Percentiles rank a stretch among this genome's conserved stretches.
These are phyloP conservation scores for Sarcophaga rosellei DNA, from an alignment of 2,888 invertebrate genomes.

Conservation along the genomic window DNA sequence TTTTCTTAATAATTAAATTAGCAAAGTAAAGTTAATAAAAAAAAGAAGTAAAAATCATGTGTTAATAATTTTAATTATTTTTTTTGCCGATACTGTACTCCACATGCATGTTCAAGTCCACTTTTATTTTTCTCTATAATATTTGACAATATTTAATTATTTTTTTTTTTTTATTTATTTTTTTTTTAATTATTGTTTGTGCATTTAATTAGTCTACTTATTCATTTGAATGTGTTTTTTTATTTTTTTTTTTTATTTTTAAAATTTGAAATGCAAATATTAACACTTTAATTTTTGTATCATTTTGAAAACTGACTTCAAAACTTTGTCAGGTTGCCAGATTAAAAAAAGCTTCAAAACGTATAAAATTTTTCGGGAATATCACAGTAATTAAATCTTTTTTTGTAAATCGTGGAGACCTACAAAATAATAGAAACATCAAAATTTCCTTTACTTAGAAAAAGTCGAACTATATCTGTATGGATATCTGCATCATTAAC, in stretches of 20 bases:
- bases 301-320: not conserved
- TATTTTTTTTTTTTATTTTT: not conserved
- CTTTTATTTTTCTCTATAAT: slow-evolving; percentile 6
- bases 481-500: too few relatives aligned
- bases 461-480: too few relatives aligned
- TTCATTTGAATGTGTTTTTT: not conserved
- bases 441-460: too few relatives aligned
- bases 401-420: too few relatives aligned
- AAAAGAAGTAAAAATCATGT: not conserved
- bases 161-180: slow-evolving; percentile 7
- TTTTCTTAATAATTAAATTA: slow-evolving; percentile 53
- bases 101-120: not conserved
- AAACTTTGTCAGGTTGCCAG: not conserved
- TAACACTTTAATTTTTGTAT: not conserved
- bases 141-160: slow-evolving; percentile 11
- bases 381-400: too few relatives aligned
- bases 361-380: too few relatives aligned
- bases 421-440: too few relatives aligned
- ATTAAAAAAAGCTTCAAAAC: not conserved
- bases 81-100: not conserved
- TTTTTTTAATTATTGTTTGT: slow-evolving; percentile 19
- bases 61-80: slow-evolving; percentile 20
- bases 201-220: slow-evolving; percentile 42
- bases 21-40: slow-evolving; percentile 39
- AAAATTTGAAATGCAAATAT: slow-evolving; percentile 36